Conservation (phyloP, 2,888 invertebrate species). For the Hydrotaea diabolus region DNA sequence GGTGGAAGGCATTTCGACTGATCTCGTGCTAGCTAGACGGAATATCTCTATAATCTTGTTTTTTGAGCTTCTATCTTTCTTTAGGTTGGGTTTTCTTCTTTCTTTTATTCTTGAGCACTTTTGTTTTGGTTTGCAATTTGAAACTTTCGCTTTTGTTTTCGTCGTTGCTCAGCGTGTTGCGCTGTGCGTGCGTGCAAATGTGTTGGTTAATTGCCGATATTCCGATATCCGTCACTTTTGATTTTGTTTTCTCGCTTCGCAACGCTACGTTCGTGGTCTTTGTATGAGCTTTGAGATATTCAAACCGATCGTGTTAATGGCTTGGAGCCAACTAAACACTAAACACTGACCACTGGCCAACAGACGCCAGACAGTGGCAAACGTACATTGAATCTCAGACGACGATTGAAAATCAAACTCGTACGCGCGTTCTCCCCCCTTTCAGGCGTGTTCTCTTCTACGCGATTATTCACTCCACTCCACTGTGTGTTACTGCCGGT, state of each 20-base stretch:
- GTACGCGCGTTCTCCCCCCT: slow-evolving; percentile 30
- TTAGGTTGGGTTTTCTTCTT: background rate
- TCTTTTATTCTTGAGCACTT: slow-evolving; percentile 67
- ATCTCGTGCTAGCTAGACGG: background rate
- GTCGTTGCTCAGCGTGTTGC: background rate
- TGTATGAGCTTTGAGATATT: slow-evolving; percentile 23
- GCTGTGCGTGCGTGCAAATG: background rate
- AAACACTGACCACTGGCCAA: slow-evolving; percentile 54
- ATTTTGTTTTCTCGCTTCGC: background rate
- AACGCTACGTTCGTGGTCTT: background rate
- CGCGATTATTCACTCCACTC: background rate
- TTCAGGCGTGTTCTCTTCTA: slow-evolving; percentile 7
- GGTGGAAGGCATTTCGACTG: slow-evolving; percentile 68
- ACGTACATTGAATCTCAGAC: slow-evolving; percentile 15
- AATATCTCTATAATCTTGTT: background rate
- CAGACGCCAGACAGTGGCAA: slow-evolving; percentile 53
- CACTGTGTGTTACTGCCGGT: no score
- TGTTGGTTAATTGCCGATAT: background rate
- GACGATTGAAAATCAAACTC: slow-evolving; percentile 48
- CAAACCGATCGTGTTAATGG: slow-evolving; percentile 79
- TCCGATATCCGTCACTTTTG: slow-evolving; percentile 24
- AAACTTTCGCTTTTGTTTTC: slow-evolving; percentile 70
- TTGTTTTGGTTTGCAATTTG: slow-evolving; percentile 67
- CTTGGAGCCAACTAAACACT: slow-evolving; percentile 76
- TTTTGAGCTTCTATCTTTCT: background rate